Conservation (phyloP, 2,113 vertebrate species). For the Laticauda laticaudata region DNA sequence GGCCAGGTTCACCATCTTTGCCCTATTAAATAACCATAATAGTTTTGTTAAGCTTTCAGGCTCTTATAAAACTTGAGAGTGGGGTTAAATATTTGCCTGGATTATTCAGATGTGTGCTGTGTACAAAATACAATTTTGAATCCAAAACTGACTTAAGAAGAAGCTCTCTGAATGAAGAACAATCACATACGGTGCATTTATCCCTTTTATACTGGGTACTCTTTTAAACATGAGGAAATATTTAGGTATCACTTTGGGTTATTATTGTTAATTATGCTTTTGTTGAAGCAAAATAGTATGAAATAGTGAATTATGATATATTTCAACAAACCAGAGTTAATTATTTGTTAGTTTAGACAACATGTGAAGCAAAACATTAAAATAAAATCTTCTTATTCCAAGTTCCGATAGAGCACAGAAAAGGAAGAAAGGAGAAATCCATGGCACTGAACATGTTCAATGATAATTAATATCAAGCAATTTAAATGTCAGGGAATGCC, state of each 20-base stretch:
- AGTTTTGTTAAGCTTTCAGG: conserved; percentile 59
- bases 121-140: not conserved
- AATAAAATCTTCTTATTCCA: not conserved
- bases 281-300: not conserved
- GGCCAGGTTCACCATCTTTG: conserved; percentile 91
- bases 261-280: not conserved
- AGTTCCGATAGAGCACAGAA: not conserved
- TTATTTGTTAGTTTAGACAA: not conserved
- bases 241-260: not conserved
- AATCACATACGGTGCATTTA: not conserved
- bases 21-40: conserved; percentile 83
- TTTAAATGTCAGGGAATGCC: not conserved
- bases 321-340: not conserved
- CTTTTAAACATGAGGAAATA: not conserved
- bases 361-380: not conserved
- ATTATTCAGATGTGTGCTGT: not conserved
- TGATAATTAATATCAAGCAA: not conserved
- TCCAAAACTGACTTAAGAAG: not conserved
- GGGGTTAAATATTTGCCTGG: not conserved
- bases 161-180: not conserved
- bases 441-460: not conserved
- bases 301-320: not conserved
- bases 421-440: not conserved
- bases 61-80: not conserved
- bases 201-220: not conserved